Conservation (phyloP, 2,113 vertebrate species). For the Rhegmatorhina hoffmannsi region DNA sequence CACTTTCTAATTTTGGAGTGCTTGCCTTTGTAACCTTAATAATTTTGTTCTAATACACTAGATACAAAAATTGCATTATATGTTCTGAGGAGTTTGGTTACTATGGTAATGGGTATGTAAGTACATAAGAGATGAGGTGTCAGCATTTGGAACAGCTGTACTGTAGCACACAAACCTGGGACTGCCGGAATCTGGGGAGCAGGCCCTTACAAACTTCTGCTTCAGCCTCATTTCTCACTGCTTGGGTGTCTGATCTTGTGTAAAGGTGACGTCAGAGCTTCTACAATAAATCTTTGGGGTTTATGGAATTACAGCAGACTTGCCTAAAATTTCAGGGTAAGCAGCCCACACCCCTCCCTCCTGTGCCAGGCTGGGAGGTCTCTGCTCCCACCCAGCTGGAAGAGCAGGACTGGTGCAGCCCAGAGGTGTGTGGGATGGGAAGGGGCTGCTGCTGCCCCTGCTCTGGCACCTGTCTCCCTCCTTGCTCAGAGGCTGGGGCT, state of each 20-base stretch:
- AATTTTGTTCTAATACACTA: slow-evolving; percentile 62
- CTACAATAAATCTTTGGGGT: neutral
- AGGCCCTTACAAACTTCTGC: neutral
- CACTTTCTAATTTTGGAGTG: slow-evolving; percentile 49
- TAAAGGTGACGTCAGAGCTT: neutral
- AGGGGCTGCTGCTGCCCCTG: neutral
- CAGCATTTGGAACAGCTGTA: slow-evolving; percentile 52
- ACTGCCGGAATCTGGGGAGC: neutral
- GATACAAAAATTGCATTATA: slow-evolving; percentile 49
- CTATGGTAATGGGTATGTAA: slow-evolving; percentile 58
- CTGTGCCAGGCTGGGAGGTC: neutral
- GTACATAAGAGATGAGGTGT: slow-evolving; percentile 55
- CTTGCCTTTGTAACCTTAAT: slow-evolving; percentile 66
- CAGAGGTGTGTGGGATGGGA: accelerated
- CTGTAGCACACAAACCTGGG: neutral
- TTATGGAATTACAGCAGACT: neutral
- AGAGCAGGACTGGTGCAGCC: accelerated
- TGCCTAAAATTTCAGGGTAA: neutral
- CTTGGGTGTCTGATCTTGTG: neutral
- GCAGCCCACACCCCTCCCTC: neutral
- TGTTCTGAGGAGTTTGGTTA: slow-evolving; percentile 57
- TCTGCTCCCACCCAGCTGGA: neutral
- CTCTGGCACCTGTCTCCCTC: neutral
- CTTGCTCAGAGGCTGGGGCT: neutral
- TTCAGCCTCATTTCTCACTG: neutral